Conservation (phyloP, 2,797 vertebrate genomes). For the Odontamblyopus lacepedii region DNA sequence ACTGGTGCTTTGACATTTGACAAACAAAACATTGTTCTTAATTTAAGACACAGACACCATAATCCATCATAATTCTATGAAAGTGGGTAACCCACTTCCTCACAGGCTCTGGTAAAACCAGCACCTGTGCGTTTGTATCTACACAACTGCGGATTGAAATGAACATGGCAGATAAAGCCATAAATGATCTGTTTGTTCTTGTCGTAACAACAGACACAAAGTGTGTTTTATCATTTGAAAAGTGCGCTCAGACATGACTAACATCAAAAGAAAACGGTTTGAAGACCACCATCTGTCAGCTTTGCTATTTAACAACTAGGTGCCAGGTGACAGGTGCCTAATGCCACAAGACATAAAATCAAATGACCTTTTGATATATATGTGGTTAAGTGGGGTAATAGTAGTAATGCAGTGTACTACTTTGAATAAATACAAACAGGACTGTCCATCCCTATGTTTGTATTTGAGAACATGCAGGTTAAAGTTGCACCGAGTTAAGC, state of each 20-base stretch:
- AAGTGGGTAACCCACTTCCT: conserved; percentile 56
- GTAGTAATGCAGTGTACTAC: neutral
- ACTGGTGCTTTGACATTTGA: conserved; percentile 26
- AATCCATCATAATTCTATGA: conserved; percentile 36
- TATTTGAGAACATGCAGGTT: conserved; percentile 22
- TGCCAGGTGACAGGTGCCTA: neutral
- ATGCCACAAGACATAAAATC: neutral
- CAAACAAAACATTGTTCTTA: conserved; percentile 30
- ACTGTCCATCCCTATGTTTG: neutral
- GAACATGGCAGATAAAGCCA: conserved; percentile 65
- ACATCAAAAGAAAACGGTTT: conserved; percentile 65
- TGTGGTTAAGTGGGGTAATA: neutral
- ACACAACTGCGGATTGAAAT: conserved; percentile 62
- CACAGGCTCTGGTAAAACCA: conserved; percentile 4
- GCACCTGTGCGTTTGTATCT: conserved; percentile 42
- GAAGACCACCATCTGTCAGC: conserved; percentile 61
- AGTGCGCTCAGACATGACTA: conserved; percentile 72
- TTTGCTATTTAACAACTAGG: conserved; percentile 41
- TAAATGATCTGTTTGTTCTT: conserved; percentile 69
- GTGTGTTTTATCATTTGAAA: conserved; percentile 66
- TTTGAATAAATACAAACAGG: neutral
- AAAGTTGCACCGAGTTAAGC: conserved; percentile 8
- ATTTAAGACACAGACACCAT: conserved; percentile 44
- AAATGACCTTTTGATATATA: neutral
- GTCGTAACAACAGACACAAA: conserved; percentile 69